Base-by-base conservation (phyloP, 2,797 vertebrate species). In the Monodelphis domestica region DNA sequence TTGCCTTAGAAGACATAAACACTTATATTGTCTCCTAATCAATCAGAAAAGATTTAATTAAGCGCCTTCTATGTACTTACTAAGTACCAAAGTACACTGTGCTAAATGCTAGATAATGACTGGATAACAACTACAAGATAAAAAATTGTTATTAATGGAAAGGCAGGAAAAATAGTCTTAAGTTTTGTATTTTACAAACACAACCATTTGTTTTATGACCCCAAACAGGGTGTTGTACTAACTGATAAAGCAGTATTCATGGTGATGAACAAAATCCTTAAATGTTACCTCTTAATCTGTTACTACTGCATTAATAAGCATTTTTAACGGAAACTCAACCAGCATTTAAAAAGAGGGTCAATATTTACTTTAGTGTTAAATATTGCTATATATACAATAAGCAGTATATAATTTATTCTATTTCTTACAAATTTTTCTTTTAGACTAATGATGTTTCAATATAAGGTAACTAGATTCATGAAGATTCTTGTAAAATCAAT, bases 141-240 rank as follows among this genome's bases (percentile, higher is more conserved):
- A 90, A 92, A 95, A 57, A 38, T 11, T 17, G 93, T 54, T 53
- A 87, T 6, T 92, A 55, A 87, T 92, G 87, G 92, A 96, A 95
- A 26, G 94, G 90, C 95, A 89, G 84, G 9, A 78, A 6, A 91
- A 90, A 17, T 87, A 45, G 14, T 88, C 26, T n/a, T 91, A 92
- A 92, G 54, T 52, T 33, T 88, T 59, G 55, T 87, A 12, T 90
- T 51, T 51, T 87, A 70, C 21, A 59, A 84, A 70, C 45, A 84
- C 24, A 84, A 45, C 63, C 24, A 26, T 70, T 70, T 63, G 33
- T n/a, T 63, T 63, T 70, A 70, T 70, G 5, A 38, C 63, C 17
- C 63, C 5, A 70, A 38, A 70, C 28, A 70, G n/a, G 63, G 63
- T 38, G n/a, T 21, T 7, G 24, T 63, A 33, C 63, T 38, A 70